A percentile compares a stretch with the other conserved stretches of the same genome.
phyloP scores from a whole-genome alignment of 2,797 vertebrate species.

The Kryptopterus vitreolus region DNA sequence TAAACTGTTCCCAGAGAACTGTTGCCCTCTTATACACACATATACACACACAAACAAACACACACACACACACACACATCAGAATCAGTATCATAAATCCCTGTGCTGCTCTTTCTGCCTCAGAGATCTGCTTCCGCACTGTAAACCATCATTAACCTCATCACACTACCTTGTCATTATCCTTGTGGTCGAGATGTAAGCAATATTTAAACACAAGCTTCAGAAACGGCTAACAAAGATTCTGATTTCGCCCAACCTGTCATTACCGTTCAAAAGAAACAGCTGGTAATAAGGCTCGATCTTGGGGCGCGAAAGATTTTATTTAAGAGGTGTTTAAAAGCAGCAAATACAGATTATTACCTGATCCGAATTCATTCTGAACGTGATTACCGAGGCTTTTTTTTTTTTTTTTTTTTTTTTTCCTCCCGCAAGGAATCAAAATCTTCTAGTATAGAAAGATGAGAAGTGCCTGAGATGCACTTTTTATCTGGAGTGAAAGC shows the following conservation, averaged over 20 bases:
- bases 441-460: conserved; percentile 36
- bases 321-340: conserved; percentile 32
- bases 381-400: conserved; percentile 41
- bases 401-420: too few relatives aligned
- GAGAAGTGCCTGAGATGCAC: conserved; percentile 44
- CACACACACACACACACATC: background rate
- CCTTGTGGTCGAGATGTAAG: conserved; percentile 39
- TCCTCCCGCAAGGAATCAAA: conserved; percentile 37
- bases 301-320: conserved; percentile 10
- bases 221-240: conserved; percentile 42
- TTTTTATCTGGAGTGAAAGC: conserved; percentile 36
- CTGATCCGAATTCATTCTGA: conserved; percentile 36
- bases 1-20: background rate
- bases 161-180: conserved; percentile 50
- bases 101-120: conserved; percentile 23
- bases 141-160: conserved; percentile 52
- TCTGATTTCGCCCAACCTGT: conserved; percentile 45
- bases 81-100: conserved; percentile 19
- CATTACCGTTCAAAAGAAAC: conserved; percentile 48
- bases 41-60: background rate
- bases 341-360: conserved; percentile 19
- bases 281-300: conserved; percentile 28
- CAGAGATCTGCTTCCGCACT: conserved; percentile 13
- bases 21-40: background rate
- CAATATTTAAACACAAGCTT: conserved; percentile 50